Evolutionary conservation across 2,797 vertebrate species (phyloP).

Genomic region (Pseudochirops corinnae): DNA sequence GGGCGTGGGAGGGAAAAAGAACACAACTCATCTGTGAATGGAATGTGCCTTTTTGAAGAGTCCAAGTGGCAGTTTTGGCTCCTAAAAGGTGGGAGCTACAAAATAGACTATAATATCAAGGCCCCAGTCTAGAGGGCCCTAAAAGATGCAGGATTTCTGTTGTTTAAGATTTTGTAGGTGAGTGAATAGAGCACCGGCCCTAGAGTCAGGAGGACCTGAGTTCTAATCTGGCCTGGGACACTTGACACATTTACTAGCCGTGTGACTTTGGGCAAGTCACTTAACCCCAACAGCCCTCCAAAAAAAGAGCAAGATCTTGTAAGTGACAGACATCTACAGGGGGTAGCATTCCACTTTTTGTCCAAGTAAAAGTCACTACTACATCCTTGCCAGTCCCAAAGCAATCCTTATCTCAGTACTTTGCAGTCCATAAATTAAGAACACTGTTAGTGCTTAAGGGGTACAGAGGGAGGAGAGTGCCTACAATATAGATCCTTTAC

Average conservation of each 20-base stretch:
- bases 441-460: background rate
- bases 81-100: conserved; percentile 75
- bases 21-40: conserved; percentile 74
- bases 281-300: too few species aligned
- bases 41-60: conserved; percentile 78
- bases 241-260: too few species aligned
- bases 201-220: too few species aligned
- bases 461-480: background rate
- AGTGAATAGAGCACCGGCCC: too few species aligned
- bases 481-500: background rate
- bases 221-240: too few species aligned
- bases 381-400: background rate
- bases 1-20: conserved; percentile 77
- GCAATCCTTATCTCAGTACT: background rate
- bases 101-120: conserved; percentile 44
- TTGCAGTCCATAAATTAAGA: background rate
- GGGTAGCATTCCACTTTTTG: background rate
- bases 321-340: background rate
- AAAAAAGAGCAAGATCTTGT: background rate
- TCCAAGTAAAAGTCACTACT: background rate
- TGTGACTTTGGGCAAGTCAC: too few species aligned
- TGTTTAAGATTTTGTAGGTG: background rate
- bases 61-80: conserved; percentile 74
- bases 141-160: background rate
- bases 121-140: background rate